Percentiles rank a stretch among this genome's conserved stretches.
phyloP scores from a whole-genome alignment of 2,888 invertebrate genomes.

The Drosophila neonasuta region DNA sequence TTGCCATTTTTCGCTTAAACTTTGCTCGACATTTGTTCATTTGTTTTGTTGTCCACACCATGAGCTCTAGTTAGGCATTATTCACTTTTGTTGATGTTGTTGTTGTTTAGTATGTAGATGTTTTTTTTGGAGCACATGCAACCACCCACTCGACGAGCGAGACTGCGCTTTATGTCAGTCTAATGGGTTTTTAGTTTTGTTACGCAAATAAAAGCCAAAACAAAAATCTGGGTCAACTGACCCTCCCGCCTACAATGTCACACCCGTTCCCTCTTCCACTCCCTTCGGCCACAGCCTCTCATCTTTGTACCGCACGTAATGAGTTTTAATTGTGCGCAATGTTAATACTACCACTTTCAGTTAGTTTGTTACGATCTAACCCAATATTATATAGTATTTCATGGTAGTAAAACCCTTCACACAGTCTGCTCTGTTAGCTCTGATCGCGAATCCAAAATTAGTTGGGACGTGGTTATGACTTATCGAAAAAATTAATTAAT shows the following conservation, averaged over 20 bases:
- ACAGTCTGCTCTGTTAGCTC: conserved; percentile 39
- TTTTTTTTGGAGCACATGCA: conserved; percentile 44
- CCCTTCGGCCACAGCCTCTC: neutral
- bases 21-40: conserved; percentile 22
- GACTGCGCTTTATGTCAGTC: conserved; percentile 63
- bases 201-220: conserved; percentile 67
- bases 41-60: conserved; percentile 35
- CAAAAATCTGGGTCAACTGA: conserved; percentile 73
- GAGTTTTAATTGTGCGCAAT: conserved; percentile 70
- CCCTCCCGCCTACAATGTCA: conserved; percentile 4
- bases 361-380: conserved; percentile 39
- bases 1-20: conserved; percentile 22
- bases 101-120: conserved; percentile 13
- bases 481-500: neutral
- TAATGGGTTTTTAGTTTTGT: conserved; percentile 74
- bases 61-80: conserved; percentile 36
- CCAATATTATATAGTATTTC: conserved; percentile 4
- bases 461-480: conserved; percentile 35
- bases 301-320: conserved; percentile 41
- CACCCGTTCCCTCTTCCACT: neutral
- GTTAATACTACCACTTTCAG: conserved; percentile 58
- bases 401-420: conserved; percentile 24
- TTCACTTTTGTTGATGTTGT: conserved; percentile 13
- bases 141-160: conserved; percentile 41
- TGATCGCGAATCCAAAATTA: conserved; percentile 61